Evolutionary conservation across 2,888 invertebrate genomes (phyloP), one percentile per base, ranked within the genome.

Genomic region (Crioceris asparagi): DNA sequence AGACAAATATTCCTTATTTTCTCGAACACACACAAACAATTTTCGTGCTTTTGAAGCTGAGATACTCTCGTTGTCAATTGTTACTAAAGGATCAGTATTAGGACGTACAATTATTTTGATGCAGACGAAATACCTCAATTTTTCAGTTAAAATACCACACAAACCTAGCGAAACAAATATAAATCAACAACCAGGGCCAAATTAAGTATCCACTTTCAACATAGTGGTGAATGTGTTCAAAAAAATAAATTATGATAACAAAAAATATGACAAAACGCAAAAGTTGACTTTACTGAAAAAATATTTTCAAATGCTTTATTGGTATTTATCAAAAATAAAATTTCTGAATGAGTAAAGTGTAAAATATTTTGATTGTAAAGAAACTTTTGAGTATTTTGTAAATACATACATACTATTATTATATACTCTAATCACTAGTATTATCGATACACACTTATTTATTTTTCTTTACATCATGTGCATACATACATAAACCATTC

Each of bases 211-310:
- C 46, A 47, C 47, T 47, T 45, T 43, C n/a, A 44, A 41, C 42
- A 44, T 48, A 45, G 48, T 50, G 50, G 48, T 52, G 48, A 51
- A 53, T 52, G 51, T 51, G 51, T 51, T 53, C 53, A 53, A 47
- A 46, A 44, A 45, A 45, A 14, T 35, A 38, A 43, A 35, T 30
- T 34, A 29, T 35, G 39, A 38, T 40, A 32, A 38, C 36, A 26
- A 35, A 27, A 41, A 29, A 32, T 37, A 38, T 40, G 29, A 38
- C 36, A 26, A 35, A 27, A 41, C 41, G 18, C 41, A 41, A 41
- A 41, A 41, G 41, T 41, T 41, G 25, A 38, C 41, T 41, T 38
- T 41, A 41, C 41, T n/a, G n/a, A n/a, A 41, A 36, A 32, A 30
- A 35, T 39, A 39, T 39, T 39, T 29, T 40, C 30, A 35, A 32